Evolutionary conservation across 2,113 vertebrate species (phyloP), one percentile per base, ranked within the genome.

Genomic region (Corythornis madagascariensis): DNA sequence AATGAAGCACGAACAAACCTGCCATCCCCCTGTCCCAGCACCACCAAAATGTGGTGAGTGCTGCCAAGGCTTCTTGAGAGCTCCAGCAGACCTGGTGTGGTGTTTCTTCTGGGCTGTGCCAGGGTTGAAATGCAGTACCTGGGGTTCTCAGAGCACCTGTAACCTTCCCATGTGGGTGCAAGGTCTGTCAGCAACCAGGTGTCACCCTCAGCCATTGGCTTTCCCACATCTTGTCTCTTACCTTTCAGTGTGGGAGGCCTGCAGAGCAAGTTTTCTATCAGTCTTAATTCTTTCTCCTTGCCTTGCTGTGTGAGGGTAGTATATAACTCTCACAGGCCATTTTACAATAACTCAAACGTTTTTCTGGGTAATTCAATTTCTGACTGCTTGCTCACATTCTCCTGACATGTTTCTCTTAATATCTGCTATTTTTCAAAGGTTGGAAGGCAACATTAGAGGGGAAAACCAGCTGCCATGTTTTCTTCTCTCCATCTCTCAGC

Each of bases 371-470:
- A 80, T 85, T 86, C 89, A 42, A 70, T 81, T 94, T 87, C 70
- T 87, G 81, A 82, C 75, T 89, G 74, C 84, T 55, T 64, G 70
- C 48, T 92, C 17, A 26, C 56, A 40, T 92, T 90, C 80, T 92
- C 71, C n/a, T 60, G 67, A 35, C 40, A 22, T 61, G 28, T 85
- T 92, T 86, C 56, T 84, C 73, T 88, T 93, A 85, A 76, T 71
- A 66, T 63, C 59, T 94, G 75, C 65, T 94, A 75, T 93, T 94
- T 92, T 94, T 92, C 79, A 90, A 48, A 89, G 57, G 42, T 43
- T 89, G 80, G 67, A 92, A 89, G 67, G 75, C 52, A 88, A 64
- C 56, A n/a, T 83, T 92, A 24, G 35, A 13, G 40, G 82, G 85
- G 81, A 72, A 94, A 91, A 95, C 45, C 61, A 91, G 84, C 75